These are phyloP conservation scores for Rhingia rostrata DNA, from an alignment of 2,888 invertebrate species.

Conservation along the genomic window DNA sequence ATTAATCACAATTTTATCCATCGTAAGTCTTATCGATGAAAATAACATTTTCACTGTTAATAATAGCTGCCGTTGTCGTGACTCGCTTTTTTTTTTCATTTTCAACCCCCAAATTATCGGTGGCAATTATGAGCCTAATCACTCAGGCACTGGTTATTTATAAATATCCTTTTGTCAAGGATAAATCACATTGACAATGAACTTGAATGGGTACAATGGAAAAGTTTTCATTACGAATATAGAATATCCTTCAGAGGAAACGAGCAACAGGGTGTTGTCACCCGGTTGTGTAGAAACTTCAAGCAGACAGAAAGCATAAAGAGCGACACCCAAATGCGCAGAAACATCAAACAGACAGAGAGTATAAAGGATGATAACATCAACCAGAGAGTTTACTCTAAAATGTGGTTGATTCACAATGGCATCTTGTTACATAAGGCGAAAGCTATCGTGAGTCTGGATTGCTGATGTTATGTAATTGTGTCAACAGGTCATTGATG, in stretches of 20 bases:
- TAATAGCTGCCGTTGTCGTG: background rate
- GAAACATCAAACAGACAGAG: background rate
- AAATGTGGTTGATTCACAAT: no score
- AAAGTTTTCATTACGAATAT: background rate
- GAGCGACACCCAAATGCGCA: background rate
- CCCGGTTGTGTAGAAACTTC: conserved; percentile 19
- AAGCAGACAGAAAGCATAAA: background rate
- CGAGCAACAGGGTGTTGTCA: conserved; percentile 42
- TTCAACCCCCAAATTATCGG: conserved; percentile 7
- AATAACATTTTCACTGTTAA: background rate
- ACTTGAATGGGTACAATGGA: conserved; percentile 8
- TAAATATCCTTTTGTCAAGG: conserved; percentile 32
- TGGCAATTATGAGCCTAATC: conserved; percentile 31
- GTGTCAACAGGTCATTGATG: no score
- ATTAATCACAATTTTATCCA: conserved; percentile 17
- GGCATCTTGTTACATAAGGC: no score
- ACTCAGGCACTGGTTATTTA: conserved; percentile 9
- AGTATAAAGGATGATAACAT: no score
- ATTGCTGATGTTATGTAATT: no score
- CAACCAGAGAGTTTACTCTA: no score
- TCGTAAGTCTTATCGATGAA: background rate
- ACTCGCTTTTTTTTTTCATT: conserved; percentile 1
- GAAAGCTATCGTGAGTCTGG: no score
- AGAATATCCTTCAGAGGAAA: background rate
- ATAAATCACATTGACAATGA: conserved; percentile 38